Conservation (phyloP, 64 coral and sea anemone genomes). For the Platygyra sinensis region DNA sequence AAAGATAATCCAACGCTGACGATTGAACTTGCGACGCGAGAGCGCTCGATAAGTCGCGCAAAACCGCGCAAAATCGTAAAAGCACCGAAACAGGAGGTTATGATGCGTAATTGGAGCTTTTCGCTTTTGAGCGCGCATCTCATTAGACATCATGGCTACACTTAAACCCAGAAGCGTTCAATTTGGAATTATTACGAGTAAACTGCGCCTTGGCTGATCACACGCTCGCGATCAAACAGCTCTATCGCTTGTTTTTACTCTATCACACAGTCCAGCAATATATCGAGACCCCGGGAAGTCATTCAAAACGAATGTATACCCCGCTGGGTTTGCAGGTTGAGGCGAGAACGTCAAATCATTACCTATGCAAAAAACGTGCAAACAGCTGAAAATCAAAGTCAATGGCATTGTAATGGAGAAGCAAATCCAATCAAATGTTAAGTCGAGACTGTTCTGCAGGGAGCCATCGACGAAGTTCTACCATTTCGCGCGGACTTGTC, state of each 20-base stretch:
- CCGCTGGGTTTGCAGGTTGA: background rate
- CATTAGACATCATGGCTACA: slow-evolving; percentile 1
- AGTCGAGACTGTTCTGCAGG: background rate
- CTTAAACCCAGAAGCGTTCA: background rate
- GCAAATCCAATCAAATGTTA: background rate
- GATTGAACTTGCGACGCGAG: background rate
- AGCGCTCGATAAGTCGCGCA: background rate
- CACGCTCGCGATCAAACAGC: background rate
- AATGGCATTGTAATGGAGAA: slow-evolving; percentile 3
- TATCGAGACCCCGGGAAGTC: background rate
- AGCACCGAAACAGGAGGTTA: background rate
- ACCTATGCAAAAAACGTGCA: slow-evolving; percentile 45
- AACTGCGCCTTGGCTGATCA: background rate
- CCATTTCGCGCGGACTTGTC: background rate
- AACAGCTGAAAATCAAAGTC: background rate
- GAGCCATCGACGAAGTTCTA: background rate
- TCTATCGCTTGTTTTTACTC: slow-evolving; percentile 11
- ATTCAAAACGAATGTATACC: background rate
- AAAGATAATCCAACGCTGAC: background rate
- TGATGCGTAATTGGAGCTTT: slow-evolving; percentile 20
- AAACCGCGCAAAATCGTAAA: background rate
- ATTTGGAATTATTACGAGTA: background rate
- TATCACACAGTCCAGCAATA: slow-evolving; percentile 9
- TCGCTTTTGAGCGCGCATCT: background rate
- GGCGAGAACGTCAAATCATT: slow-evolving; percentile 8